A percentile compares a stretch with the other conserved stretches of the same genome.
Evolutionary conservation across 2,888 invertebrate genomes (phyloP).

Genomic region (Hylaea fasciaria): DNA sequence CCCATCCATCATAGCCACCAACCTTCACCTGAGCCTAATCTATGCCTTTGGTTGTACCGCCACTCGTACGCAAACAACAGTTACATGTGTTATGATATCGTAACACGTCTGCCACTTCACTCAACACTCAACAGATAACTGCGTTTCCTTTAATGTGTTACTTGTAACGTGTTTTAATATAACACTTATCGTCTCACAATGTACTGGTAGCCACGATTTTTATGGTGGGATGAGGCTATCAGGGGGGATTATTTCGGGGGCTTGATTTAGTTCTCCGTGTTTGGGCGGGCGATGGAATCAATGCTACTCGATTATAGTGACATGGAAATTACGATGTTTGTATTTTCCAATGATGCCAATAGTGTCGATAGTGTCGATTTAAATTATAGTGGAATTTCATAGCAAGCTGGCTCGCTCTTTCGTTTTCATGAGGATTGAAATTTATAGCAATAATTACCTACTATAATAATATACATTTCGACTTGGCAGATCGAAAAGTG

Average conservation of each 20-base stretch:
- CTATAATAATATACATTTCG: too few species aligned
- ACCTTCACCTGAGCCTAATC: constrained; percentile 59
- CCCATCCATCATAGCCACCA: constrained; percentile 76
- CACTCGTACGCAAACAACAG: constrained; percentile 71
- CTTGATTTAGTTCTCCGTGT: constrained; percentile 25
- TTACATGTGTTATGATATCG: constrained; percentile 80
- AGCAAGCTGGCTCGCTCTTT: too few species aligned
- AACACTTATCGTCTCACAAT: constrained; percentile 51
- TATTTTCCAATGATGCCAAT: not conserved
- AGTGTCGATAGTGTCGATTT: too few species aligned
- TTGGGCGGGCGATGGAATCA: constrained; percentile 11
- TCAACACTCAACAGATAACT: constrained; percentile 70
- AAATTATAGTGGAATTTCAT: too few species aligned
- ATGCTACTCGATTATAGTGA: constrained; percentile 5
- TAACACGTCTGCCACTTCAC: constrained; percentile 75
- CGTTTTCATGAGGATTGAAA: too few species aligned
- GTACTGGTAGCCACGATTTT: constrained; percentile 50
- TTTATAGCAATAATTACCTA: too few species aligned
- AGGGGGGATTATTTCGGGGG: constrained; percentile 26
- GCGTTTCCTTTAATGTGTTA: constrained; percentile 70
- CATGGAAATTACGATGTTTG: not conserved
- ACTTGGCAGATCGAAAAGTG: too few species aligned
- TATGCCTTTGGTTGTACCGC: constrained; percentile 77
- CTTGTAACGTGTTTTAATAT: constrained; percentile 50
- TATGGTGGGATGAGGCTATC: constrained; percentile 40